A percentile compares a stretch with the other conserved stretches of the same genome.
These are phyloP conservation scores for Caenorhabditis macrosperma DNA, from an alignment of 2,888 invertebrate species.

Conservation along the genomic window DNA sequence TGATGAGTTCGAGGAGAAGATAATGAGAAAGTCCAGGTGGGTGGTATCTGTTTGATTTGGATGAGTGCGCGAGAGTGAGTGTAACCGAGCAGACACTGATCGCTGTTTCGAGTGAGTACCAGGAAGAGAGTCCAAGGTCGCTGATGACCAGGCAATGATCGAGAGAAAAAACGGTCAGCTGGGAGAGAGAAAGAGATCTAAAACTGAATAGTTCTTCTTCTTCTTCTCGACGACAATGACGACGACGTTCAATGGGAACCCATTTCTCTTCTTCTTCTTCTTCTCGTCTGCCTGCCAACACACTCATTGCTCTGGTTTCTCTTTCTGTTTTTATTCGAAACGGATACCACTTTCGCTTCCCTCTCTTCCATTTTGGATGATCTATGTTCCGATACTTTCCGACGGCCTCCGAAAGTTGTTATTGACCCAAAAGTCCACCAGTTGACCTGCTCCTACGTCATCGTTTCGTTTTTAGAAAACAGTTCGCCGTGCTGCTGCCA, in stretches of 20 bases:
- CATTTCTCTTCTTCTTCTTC: neutral
- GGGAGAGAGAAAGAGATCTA: neutral
- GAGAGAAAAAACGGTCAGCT: conserved; percentile 1
- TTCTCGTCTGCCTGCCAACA: too few relatives aligned
- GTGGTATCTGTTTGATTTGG: conserved; percentile 7
- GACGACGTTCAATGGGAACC: neutral
- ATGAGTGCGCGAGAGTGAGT: neutral
- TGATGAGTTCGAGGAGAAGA: conserved; percentile 50
- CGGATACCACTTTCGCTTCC: neutral
- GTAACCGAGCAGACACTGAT: conserved; percentile 2
- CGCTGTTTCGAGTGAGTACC: neutral
- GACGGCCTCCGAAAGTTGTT: neutral
- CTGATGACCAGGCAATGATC: neutral
- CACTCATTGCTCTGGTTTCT: too few relatives aligned
- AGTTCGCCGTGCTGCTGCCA: conserved; percentile 8
- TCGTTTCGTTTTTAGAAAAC: conserved; percentile 2
- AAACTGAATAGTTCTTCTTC: neutral
- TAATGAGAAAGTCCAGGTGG: conserved; percentile 57
- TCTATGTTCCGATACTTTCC: neutral
- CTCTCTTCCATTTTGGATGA: neutral
- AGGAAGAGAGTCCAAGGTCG: conserved; percentile 22
- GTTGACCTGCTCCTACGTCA: neutral
- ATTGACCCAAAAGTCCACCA: too few relatives aligned
- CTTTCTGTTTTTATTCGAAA: neutral
- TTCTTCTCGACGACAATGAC: neutral